Evolutionary conservation across 1,140 invertebrate species (phyloP).

Genomic region (Rhizoglyphus robini): DNA sequence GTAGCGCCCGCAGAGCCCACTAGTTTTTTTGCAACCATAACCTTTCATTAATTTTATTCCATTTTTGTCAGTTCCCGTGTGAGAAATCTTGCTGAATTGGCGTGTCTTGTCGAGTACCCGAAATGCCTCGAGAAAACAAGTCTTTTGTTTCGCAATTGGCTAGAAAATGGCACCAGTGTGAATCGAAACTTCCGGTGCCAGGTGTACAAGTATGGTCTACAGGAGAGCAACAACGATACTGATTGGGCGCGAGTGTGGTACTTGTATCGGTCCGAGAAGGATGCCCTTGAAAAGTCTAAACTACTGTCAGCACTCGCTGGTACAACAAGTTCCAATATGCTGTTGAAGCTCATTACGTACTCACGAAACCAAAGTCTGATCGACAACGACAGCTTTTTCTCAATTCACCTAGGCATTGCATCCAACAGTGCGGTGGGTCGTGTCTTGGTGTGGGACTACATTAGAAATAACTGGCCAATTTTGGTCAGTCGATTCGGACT

Average conservation of each 20-base stretch:
- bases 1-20: no score
- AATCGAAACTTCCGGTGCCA: slow-evolving; percentile 48
- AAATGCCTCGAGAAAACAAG: slow-evolving; percentile 32
- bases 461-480: slow-evolving; percentile 53
- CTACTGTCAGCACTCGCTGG: slow-evolving; percentile 52
- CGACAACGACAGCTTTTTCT: slow-evolving; percentile 49
- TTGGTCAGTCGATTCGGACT: slow-evolving; percentile 52
- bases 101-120: slow-evolving; percentile 32
- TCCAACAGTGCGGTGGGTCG: slow-evolving; percentile 49
- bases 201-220: slow-evolving; percentile 39
- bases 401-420: slow-evolving; percentile 50
- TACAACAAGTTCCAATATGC: slow-evolving; percentile 52
- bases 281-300: slow-evolving; percentile 50
- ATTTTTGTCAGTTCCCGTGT: slow-evolving; percentile 31
- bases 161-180: slow-evolving; percentile 31
- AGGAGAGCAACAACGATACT: slow-evolving; percentile 39
- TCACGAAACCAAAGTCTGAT: slow-evolving; percentile 50
- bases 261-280: slow-evolving; percentile 51
- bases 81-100: slow-evolving; percentile 30
- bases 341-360: slow-evolving; percentile 49
- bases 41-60: not conserved
- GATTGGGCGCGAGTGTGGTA: slow-evolving; percentile 62
- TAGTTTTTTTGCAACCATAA: not conserved
- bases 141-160: slow-evolving; percentile 31
- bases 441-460: slow-evolving; percentile 57